phyloP scores from a whole-genome alignment of 2,113 vertebrate genomes.

The Nerophis ophidion region DNA sequence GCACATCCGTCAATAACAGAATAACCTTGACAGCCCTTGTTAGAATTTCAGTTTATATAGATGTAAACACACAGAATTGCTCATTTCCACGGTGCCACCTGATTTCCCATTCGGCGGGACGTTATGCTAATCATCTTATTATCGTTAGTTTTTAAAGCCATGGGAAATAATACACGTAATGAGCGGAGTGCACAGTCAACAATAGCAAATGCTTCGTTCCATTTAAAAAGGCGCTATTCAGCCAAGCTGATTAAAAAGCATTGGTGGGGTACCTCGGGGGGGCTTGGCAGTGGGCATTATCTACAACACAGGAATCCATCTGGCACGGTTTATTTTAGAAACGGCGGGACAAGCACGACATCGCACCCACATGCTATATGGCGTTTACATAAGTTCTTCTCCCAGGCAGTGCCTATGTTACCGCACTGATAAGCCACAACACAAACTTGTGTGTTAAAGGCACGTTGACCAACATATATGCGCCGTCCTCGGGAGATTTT shows the following conservation, averaged over 20 bases:
- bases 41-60: constrained; percentile 1
- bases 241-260: constrained; percentile 63
- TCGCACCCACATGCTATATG: constrained; percentile 4
- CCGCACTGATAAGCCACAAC: no score
- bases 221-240: constrained; percentile 65
- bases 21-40: background rate
- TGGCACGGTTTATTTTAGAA: constrained; percentile 38
- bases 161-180: constrained; percentile 42
- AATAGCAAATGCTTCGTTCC: constrained; percentile 59
- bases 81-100: constrained; percentile 25
- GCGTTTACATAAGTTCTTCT: no score
- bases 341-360: constrained; percentile 11
- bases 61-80: constrained; percentile 1
- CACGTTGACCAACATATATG: constrained; percentile 3
- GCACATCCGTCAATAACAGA: no score
- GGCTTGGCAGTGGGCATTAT: constrained; percentile 49
- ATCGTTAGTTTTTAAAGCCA: constrained; percentile 37
- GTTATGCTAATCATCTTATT: constrained; percentile 54
- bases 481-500: constrained; percentile 26
- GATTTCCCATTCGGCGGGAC: constrained; percentile 27
- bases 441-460: background rate
- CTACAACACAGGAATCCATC: constrained; percentile 51
- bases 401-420: no score
- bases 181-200: constrained; percentile 38
- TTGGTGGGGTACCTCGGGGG: constrained; percentile 54